phyloP scores from a whole-genome alignment of 2,113 vertebrate genomes.

The Carollia perspicillata region DNA sequence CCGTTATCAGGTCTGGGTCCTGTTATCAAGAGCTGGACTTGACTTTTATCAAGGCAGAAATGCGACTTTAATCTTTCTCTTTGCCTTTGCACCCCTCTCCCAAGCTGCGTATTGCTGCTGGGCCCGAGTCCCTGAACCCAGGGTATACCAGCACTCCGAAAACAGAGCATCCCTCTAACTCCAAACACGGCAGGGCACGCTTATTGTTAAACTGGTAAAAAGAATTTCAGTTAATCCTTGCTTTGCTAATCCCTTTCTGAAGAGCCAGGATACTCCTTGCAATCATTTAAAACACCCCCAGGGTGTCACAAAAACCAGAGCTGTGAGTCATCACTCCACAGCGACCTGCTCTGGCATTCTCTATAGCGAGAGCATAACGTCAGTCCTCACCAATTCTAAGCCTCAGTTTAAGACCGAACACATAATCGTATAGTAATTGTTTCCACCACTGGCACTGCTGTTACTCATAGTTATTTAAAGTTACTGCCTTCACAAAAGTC shows the following conservation, averaged over 20 bases:
- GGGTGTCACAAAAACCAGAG: background rate
- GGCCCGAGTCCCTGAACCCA: background rate
- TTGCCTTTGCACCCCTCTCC: background rate
- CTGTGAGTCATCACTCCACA: background rate
- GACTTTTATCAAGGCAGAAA: background rate
- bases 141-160: accelerated
- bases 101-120: accelerated
- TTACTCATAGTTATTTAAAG: slow-evolving; percentile 64
- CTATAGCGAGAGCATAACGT: background rate
- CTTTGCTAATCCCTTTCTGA: slow-evolving; percentile 49
- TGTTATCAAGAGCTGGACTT: background rate
- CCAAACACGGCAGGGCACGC: accelerated
- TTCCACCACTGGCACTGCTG: slow-evolving; percentile 54
- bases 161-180: background rate
- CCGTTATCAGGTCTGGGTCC: background rate
- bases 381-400: slow-evolving; percentile 11
- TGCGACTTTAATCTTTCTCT: background rate
- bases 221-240: background rate
- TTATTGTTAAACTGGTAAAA: background rate
- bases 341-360: background rate
- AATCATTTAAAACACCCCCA: background rate
- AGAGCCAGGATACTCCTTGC: slow-evolving; percentile 17
- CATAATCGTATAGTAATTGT: slow-evolving; percentile 37
- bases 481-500: slow-evolving; percentile 20
- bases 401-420: background rate